These are phyloP conservation scores for Drosophila niveifrons DNA, from an alignment of 2,888 invertebrate genomes.

Conservation along the genomic window DNA sequence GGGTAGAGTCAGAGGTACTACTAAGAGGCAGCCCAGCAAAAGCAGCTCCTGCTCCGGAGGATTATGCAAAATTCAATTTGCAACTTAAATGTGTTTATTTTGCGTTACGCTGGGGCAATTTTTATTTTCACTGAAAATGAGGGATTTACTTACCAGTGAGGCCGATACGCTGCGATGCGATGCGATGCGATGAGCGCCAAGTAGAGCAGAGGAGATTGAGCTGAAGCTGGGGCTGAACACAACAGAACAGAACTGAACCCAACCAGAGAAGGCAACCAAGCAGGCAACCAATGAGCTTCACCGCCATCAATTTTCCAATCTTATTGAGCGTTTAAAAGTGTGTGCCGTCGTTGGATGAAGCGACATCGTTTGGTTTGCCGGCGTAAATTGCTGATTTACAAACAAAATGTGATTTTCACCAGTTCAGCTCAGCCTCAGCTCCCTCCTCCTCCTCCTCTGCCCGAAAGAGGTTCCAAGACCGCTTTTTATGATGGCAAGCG, in stretches of 20 bases:
- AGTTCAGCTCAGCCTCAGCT: slow-evolving; percentile 26
- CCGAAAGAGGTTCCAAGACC: slow-evolving; percentile 8
- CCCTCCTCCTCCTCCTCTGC: neutral
- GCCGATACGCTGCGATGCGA: slow-evolving; percentile 17
- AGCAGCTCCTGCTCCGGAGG: slow-evolving; percentile 52
- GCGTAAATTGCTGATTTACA: slow-evolving; percentile 82
- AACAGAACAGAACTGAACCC: neutral
- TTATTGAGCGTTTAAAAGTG: slow-evolving; percentile 80
- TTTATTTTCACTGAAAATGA: slow-evolving; percentile 80
- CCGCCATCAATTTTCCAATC: slow-evolving; percentile 83
- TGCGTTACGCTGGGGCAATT: slow-evolving; percentile 81
- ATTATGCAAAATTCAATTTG: slow-evolving; percentile 84
- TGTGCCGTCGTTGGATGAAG: slow-evolving; percentile 31
- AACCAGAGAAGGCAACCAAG: slow-evolving; percentile 4
- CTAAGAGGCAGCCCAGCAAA: slow-evolving; percentile 37
- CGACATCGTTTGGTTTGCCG: slow-evolving; percentile 58
- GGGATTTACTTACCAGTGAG: slow-evolving; percentile 72
- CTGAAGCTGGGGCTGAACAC: neutral
- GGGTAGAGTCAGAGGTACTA: slow-evolving; percentile 28
- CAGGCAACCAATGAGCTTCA: slow-evolving; percentile 60
- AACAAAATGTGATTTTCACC: slow-evolving; percentile 78
- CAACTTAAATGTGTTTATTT: slow-evolving; percentile 85
- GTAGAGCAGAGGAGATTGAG: slow-evolving; percentile 5
- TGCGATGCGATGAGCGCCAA: slow-evolving; percentile 16
- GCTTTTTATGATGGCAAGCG: slow-evolving; percentile 58